Evolutionary conservation across 2,888 invertebrate species (phyloP), one percentile per base, ranked within the genome.

Genomic region (Calameuta idolon): DNA sequence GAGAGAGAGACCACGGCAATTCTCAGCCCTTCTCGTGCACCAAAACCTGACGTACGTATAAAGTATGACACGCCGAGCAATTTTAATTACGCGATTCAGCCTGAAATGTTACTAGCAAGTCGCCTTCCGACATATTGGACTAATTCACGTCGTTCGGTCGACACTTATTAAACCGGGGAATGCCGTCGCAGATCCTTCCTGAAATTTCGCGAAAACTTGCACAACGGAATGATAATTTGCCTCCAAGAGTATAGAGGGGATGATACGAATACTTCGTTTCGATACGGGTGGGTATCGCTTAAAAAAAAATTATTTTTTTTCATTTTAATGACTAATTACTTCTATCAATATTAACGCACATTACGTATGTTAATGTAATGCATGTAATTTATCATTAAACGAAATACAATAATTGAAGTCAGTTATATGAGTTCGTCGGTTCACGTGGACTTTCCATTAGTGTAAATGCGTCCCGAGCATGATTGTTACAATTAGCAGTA

Each of bases 111-210:
- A 87, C 87, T 86, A 83, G 83, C 75, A 69, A 73, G 73, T 33
- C 76, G 76, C n/a, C 77, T 76, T 77, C 83, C 85, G 86, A 89
- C 86, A 88, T 88, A 88, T 89, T 88, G 88, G 84, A 89, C 89
- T 89, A 89, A 89, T 88, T 89, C 87, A 86, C 86, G 89, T 89
- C 89, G 86, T 89, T 89, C 86, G 85, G 82, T 82, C 85, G 89
- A 89, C 89, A 89, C 88, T 89, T 89, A 89, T 89, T 89, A 89
- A 89, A 88, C 87, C 87, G 84, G 85, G 84, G 88, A 89, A 89
- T 89, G 86, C 84, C 84, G 83, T 88, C 86, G 40, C 40, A 55
- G 40, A 55, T 55, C 40, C 40, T 23, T 55, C 40, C 40, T 23
- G 40, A 55, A 55, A 55, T 55, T 55, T 55, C 40, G 23, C 23